A percentile compares a stretch with the other conserved stretches of the same genome.
Evolutionary conservation across 2,888 invertebrate species (phyloP).

Genomic region (Mesoligia furuncula): DNA sequence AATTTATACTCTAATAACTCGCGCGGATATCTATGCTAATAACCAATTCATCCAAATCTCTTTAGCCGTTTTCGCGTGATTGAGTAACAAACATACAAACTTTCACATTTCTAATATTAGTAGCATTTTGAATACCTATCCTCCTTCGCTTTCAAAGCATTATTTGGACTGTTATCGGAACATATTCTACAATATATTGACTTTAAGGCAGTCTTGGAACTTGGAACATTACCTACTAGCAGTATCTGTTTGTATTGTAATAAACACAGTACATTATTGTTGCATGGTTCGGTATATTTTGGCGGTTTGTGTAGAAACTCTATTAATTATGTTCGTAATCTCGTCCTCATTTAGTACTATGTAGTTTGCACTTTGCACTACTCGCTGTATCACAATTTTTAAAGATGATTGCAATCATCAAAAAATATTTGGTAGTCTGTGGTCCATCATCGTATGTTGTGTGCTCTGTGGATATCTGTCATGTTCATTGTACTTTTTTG

Average conservation of each 20-base stretch:
- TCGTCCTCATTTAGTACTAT: too few species aligned
- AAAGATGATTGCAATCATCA: too few species aligned
- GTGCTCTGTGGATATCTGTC: too few species aligned
- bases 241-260: constrained; percentile 22
- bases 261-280: constrained; percentile 38
- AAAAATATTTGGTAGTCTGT: too few species aligned
- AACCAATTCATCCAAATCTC: not conserved
- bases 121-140: not conserved
- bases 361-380: too few species aligned
- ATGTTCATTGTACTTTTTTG: too few species aligned
- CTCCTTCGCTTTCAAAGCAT: not conserved
- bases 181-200: constrained; percentile 29
- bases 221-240: constrained; percentile 19
- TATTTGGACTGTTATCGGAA: constrained; percentile 6
- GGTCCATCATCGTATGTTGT: too few species aligned
- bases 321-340: not conserved
- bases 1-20: too few species aligned
- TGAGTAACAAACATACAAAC: not conserved
- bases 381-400: too few species aligned
- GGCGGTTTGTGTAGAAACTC: not conserved
- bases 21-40: too few species aligned
- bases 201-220: constrained; percentile 26
- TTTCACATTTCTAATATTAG: not conserved
- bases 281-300: constrained; percentile 20
- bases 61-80: not conserved